A percentile compares a stretch with the other conserved stretches of the same genome.
Conservation (phyloP, 2,797 vertebrate species). For the Hyperoplus immaculatus region DNA sequence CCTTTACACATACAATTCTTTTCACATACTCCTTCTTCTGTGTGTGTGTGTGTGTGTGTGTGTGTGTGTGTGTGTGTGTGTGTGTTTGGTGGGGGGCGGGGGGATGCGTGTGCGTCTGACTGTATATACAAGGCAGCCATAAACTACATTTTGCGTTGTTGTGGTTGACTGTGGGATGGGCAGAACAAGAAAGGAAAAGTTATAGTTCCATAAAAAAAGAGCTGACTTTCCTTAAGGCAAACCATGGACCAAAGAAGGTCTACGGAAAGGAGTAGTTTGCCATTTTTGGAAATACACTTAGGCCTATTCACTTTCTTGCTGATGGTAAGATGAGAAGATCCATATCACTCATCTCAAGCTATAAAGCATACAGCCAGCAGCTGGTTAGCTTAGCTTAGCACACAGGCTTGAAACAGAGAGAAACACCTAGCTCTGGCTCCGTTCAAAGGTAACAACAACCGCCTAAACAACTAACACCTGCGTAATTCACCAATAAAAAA, state of each 20-base stretch:
- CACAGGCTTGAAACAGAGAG: not conserved
- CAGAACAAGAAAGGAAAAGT: slow-evolving; percentile 51
- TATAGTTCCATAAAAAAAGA: slow-evolving; percentile 53
- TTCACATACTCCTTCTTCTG: slow-evolving; percentile 18
- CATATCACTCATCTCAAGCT: not conserved
- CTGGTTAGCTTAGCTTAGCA: slow-evolving; percentile 14
- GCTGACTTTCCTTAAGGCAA: slow-evolving; percentile 10
- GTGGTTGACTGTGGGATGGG: slow-evolving; percentile 37
- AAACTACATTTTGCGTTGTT: slow-evolving; percentile 48
- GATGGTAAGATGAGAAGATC: not conserved
- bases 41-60: not conserved
- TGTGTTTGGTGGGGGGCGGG: too few species aligned
- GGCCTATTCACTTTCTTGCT: not conserved
- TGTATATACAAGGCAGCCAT: slow-evolving; percentile 1
- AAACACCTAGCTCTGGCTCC: not conserved
- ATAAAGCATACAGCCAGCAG: not conserved
- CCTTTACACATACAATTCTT: slow-evolving; percentile 9
- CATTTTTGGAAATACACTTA: not conserved
- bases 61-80: slow-evolving; percentile 5
- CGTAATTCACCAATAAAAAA: not conserved
- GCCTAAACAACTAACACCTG: not conserved
- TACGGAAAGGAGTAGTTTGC: not conserved
- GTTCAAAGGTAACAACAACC: not conserved
- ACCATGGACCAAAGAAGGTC: not conserved
- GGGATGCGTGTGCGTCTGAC: too few species aligned